Conservation (phyloP, 2,888 invertebrate species). For the Sesamia inferens region DNA sequence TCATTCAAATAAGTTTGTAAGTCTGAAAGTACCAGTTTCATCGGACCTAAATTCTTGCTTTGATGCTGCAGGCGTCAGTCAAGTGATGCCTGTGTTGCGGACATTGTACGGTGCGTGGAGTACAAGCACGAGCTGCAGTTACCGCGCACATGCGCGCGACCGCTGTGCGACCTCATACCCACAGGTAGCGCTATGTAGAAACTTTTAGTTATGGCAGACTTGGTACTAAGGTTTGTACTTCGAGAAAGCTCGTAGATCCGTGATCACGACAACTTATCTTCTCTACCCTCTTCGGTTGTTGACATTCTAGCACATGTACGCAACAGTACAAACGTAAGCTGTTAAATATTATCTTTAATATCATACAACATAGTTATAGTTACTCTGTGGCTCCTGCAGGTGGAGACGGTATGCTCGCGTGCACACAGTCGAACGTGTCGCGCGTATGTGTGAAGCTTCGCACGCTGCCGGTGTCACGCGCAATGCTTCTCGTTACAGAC, state of each 20-base stretch:
- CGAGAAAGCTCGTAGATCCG: not conserved
- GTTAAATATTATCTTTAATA: too few species aligned
- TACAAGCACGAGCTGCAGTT: slow-evolving; percentile 78
- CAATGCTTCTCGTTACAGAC: too few species aligned
- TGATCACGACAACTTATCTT: too few species aligned
- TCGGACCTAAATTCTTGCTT: slow-evolving; percentile 62
- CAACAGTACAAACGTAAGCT: too few species aligned
- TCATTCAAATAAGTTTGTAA: not conserved
- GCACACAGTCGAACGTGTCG: not conserved
- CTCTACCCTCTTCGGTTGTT: too few species aligned
- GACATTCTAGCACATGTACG: not conserved
- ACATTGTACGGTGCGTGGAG: slow-evolving; percentile 83
- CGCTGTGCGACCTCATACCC: slow-evolving; percentile 85
- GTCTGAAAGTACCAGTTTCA: not conserved
- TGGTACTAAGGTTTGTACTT: not conserved
- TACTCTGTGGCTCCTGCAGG: too few species aligned
- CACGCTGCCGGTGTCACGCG: too few species aligned
- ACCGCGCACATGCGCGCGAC: slow-evolving; percentile 74
- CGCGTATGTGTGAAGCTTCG: too few species aligned
- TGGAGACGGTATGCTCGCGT: too few species aligned
- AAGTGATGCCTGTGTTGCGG: too few species aligned
- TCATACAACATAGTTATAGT: too few species aligned
- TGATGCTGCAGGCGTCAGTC: too few species aligned
- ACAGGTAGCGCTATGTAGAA: slow-evolving; percentile 37
- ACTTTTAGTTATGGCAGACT: not conserved